Percentiles rank a stretch among this genome's conserved stretches.
phyloP scores from a whole-genome alignment of 2,888 invertebrate genomes.

The Erebia aethiops region DNA sequence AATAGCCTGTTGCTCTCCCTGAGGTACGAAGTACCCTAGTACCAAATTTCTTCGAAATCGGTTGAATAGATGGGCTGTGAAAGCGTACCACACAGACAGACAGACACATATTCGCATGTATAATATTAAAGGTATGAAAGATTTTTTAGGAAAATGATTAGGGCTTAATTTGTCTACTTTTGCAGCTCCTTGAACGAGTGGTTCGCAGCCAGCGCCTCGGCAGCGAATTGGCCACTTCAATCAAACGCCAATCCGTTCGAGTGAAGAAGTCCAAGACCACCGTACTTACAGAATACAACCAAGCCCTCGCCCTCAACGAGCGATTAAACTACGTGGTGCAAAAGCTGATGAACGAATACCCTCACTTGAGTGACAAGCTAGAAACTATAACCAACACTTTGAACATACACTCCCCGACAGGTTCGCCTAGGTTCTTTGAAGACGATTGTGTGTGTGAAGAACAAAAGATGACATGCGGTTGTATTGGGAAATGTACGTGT shows the following conservation, averaged over 20 bases:
- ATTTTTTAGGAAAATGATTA: no score
- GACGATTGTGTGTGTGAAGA: constrained; percentile 43
- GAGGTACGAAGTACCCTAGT: no score
- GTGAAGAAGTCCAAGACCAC: constrained; percentile 70
- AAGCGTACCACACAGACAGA: no score
- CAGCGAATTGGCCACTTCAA: constrained; percentile 80
- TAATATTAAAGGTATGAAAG: no score
- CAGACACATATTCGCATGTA: no score
- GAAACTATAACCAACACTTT: constrained; percentile 76
- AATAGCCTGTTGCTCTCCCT: no score
- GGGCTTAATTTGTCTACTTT: constrained; percentile 16
- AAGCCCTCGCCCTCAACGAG: constrained; percentile 82
- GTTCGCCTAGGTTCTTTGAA: constrained; percentile 53
- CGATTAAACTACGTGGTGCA: constrained; percentile 83
- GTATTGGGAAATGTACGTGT: constrained; percentile 9
- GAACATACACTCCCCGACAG: constrained; percentile 62
- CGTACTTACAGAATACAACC: constrained; percentile 81
- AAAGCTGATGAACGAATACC: constrained; percentile 84
- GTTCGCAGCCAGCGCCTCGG: constrained; percentile 88
- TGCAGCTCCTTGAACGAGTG: constrained; percentile 80
- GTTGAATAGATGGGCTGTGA: no score
- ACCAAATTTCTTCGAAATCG: no score
- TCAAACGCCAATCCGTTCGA: constrained; percentile 67
- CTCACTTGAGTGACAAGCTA: constrained; percentile 73
- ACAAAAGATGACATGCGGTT: background rate